phyloP scores from a whole-genome alignment of 2,113 vertebrate species.

The Calyptomena viridis region DNA sequence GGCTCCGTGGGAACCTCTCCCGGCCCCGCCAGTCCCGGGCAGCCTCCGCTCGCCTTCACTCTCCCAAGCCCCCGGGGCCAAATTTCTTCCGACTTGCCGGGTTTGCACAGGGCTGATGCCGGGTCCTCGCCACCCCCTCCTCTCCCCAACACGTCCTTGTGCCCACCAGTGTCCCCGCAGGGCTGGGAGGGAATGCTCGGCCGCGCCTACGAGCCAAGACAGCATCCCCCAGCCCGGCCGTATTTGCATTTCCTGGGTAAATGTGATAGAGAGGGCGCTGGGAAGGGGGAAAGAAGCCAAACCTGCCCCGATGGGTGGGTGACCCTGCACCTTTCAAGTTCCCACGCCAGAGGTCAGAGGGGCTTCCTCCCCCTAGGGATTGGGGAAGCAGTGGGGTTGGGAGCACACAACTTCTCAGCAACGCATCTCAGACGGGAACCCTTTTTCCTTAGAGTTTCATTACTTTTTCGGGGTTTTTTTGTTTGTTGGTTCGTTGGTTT shows the following conservation, averaged over 20 bases:
- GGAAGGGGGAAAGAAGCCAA: not conserved
- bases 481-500: not conserved
- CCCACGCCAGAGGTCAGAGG: not conserved
- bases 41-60: not conserved
- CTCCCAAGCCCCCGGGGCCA: not conserved
- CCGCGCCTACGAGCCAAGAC: not conserved
- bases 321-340: not conserved
- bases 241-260: not conserved
- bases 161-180: not conserved
- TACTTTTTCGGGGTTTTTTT: not conserved
- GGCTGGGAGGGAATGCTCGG: not conserved
- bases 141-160: not conserved
- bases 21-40: not conserved
- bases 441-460: not conserved
- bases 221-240: not conserved
- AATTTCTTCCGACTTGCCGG: not conserved
- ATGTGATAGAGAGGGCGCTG: not conserved
- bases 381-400: not conserved
- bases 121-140: accelerated
- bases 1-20: not conserved
- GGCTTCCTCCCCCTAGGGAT: not conserved
- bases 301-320: not conserved
- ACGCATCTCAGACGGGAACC: not conserved
- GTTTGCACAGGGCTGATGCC: not conserved
- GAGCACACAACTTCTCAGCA: not conserved